phyloP scores from a whole-genome alignment of 2,888 invertebrate genomes.

The Plusia festucae region DNA sequence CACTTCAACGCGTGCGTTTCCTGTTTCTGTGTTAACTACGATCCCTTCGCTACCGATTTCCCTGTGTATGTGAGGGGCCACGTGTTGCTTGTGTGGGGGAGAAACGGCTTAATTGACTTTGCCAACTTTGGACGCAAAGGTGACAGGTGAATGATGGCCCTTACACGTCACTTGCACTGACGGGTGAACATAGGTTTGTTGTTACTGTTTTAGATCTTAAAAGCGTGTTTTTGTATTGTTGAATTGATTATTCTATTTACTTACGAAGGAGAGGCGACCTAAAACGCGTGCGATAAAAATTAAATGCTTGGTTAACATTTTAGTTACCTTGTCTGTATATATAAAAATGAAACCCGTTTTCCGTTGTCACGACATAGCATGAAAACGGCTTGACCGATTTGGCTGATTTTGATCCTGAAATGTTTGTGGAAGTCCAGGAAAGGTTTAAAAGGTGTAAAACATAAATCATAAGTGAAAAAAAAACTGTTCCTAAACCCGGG shows the following conservation, averaged over 20 bases:
- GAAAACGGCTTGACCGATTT: too few relatives aligned
- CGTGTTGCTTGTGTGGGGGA: conserved; percentile 53
- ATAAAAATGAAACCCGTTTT: too few relatives aligned
- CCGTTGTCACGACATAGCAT: too few relatives aligned
- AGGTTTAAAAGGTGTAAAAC: too few relatives aligned
- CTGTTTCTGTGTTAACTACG: conserved; percentile 47
- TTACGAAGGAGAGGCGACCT: not conserved
- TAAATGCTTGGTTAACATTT: not conserved
- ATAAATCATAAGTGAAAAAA: too few relatives aligned
- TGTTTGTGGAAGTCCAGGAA: too few relatives aligned
- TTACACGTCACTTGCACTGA: conserved; percentile 28
- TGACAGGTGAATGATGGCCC: conserved; percentile 44
- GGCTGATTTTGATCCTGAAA: too few relatives aligned
- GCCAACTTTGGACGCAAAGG: conserved; percentile 40
- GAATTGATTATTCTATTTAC: not conserved
- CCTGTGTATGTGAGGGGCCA: conserved; percentile 27
- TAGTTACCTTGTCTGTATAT: too few relatives aligned
- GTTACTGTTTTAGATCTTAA: not conserved
- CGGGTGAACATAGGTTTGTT: conserved; percentile 32
- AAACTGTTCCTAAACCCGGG: too few relatives aligned
- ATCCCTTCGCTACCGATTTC: conserved; percentile 35
- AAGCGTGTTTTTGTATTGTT: not conserved
- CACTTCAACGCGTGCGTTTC: conserved; percentile 46
- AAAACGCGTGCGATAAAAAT: not conserved
- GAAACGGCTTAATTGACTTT: conserved; percentile 39